These are phyloP conservation scores for Hydrocynus forskahlii DNA, from an alignment of 2,797 vertebrate species.

Conservation along the genomic window DNA sequence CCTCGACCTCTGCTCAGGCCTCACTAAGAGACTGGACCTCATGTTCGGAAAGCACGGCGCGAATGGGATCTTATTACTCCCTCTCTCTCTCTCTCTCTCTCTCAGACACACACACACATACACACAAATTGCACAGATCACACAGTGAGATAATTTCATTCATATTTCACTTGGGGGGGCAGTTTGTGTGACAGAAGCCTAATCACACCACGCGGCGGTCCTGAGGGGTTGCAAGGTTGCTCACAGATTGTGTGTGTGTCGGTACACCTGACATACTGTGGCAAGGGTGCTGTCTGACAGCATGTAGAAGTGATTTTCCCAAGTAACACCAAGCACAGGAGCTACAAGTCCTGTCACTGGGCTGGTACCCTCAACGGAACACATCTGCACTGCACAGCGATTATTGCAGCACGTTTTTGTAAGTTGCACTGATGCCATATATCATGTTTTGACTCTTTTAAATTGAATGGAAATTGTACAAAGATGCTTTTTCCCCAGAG, in stretches of 20 bases:
- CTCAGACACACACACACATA: conserved; percentile 22
- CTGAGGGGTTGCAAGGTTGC: conserved; percentile 43
- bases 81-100: conserved; percentile 34
- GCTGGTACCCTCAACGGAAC: too few species aligned
- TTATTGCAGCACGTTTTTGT: too few species aligned
- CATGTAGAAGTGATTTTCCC: not conserved
- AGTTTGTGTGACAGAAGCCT: conserved; percentile 53
- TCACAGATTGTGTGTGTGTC: conserved; percentile 33
- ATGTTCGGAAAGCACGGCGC: conserved; percentile 81
- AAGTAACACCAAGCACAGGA: too few species aligned
- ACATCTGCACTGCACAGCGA: too few species aligned
- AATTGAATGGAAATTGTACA: too few species aligned
- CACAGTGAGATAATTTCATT: conserved; percentile 89
- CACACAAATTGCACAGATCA: conserved; percentile 52
- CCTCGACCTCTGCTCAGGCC: conserved; percentile 55
- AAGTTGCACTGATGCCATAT: too few species aligned
- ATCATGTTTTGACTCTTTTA: too few species aligned
- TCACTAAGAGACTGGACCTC: conserved; percentile 73
- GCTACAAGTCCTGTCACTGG: too few species aligned
- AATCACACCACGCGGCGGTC: conserved; percentile 53
- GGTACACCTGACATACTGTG: conserved; percentile 1
- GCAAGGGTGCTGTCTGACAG: conserved; percentile 29
- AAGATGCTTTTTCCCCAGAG: too few species aligned
- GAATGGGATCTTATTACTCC: conserved; percentile 84
- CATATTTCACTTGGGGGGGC: conserved; percentile 87